A percentile compares a stretch with the other conserved stretches of the same genome.
These are phyloP conservation scores for Trichonephila inaurata DNA, from an alignment of 1,140 invertebrate genomes.

Conservation along the genomic window DNA sequence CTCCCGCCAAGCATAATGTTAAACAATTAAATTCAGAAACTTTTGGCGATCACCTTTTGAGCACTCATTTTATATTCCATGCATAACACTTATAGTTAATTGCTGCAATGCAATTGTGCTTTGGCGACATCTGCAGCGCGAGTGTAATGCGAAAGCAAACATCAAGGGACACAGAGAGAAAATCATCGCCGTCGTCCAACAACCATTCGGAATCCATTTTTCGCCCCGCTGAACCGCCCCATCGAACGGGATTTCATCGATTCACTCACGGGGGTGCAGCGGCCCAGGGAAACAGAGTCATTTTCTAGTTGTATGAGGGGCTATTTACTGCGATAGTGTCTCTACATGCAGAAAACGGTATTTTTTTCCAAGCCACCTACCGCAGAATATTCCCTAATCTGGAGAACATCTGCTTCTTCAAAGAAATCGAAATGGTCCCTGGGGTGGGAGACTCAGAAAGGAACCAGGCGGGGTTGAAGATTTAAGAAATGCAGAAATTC, in stretches of 20 bases:
- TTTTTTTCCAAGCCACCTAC: neutral
- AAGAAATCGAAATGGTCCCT: neutral
- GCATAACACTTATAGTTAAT: too few relatives aligned
- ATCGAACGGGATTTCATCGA: slow-evolving; percentile 15
- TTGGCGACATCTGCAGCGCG: neutral
- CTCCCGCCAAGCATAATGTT: too few relatives aligned
- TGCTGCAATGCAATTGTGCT: too few relatives aligned
- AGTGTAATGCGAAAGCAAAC: neutral
- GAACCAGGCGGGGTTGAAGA: neutral
- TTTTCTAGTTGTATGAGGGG: neutral
- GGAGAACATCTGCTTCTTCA: neutral
- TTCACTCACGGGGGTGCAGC: neutral
- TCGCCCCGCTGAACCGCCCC: slow-evolving; percentile 3
- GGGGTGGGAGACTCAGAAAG: neutral
- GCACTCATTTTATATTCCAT: too few relatives aligned
- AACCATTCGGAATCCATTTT: slow-evolving; percentile 32
- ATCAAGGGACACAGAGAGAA: neutral
- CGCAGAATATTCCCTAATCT: slow-evolving; percentile 3
- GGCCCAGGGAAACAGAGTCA: neutral
- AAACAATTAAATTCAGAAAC: too few relatives aligned
- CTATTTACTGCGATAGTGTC: slow-evolving; percentile 8
- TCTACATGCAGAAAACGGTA: neutral
- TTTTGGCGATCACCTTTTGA: too few relatives aligned
- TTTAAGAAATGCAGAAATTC: too few relatives aligned
- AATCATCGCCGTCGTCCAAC: slow-evolving; percentile 18